phyloP scores from a whole-genome alignment of 2,888 invertebrate species.

The Scrobipalpa atriplicella region DNA sequence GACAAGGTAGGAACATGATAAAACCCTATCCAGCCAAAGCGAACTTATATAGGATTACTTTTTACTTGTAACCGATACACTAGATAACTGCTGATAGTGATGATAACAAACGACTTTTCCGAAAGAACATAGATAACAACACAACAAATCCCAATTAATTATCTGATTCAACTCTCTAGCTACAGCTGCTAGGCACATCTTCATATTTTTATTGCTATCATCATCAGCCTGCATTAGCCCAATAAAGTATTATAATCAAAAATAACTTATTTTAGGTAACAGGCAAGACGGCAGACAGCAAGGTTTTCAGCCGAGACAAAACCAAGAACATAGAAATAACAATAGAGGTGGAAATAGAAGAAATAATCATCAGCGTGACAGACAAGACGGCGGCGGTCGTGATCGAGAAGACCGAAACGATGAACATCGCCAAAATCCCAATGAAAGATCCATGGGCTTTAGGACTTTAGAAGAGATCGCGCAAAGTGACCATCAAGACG shows the following conservation, averaged over 20 bases:
- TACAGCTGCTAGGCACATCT: not conserved
- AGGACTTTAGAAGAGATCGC: conserved; percentile 58
- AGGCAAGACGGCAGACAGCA: conserved; percentile 2
- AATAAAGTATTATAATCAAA: not conserved
- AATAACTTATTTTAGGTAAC: conserved; percentile 10
- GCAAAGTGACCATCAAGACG: conserved; percentile 53
- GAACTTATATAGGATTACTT: too few species aligned
- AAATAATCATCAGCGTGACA: conserved; percentile 2
- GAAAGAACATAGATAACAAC: too few species aligned
- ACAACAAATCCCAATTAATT: too few species aligned
- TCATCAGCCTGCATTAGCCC: not conserved
- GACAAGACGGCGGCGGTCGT: not conserved
- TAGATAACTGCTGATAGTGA: too few species aligned
- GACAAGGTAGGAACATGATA: not conserved
- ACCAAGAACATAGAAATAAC: conserved; percentile 10
- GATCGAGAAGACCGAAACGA: not conserved
- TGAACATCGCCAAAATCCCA: conserved; percentile 7
- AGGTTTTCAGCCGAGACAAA: not conserved
- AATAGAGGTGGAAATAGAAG: not conserved
- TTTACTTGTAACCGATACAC: too few species aligned
- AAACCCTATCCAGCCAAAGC: not conserved
- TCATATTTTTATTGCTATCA: not conserved
- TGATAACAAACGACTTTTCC: too few species aligned
- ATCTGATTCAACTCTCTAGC: too few species aligned
- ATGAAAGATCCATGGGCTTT: conserved; percentile 39